Conservation (phyloP, 2,113 vertebrate genomes). For the Myotis lucifugus region DNA sequence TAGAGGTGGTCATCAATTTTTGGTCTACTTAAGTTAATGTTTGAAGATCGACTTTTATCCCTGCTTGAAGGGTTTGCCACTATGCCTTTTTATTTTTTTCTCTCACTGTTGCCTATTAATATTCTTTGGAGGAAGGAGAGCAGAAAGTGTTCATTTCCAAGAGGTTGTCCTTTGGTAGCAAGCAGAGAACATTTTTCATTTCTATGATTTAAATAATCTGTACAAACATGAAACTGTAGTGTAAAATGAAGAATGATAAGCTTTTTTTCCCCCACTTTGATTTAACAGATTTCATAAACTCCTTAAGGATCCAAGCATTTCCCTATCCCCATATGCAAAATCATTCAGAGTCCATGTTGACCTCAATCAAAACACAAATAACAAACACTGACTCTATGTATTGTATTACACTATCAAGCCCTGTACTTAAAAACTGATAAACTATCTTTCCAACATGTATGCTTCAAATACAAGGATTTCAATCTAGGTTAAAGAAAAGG, state of each 20-base stretch:
- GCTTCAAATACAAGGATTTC: constrained; percentile 84
- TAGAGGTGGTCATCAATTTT: constrained; percentile 85
- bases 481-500: constrained; percentile 84
- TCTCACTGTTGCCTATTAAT: constrained; percentile 77
- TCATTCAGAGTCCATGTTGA: constrained; percentile 76
- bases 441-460: constrained; percentile 79
- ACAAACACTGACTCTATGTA: constrained; percentile 65
- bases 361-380: constrained; percentile 78
- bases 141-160: constrained; percentile 84
- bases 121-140: constrained; percentile 87
- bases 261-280: constrained; percentile 75
- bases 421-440: constrained; percentile 79
- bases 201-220: constrained; percentile 81
- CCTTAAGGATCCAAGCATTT: constrained; percentile 78
- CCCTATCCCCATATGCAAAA: constrained; percentile 73
- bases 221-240: constrained; percentile 80
- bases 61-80: constrained; percentile 81
- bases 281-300: constrained; percentile 79
- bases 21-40: constrained; percentile 85
- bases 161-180: constrained; percentile 89
- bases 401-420: constrained; percentile 80
- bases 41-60: constrained; percentile 83
- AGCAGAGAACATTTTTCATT: constrained; percentile 86
- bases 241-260: constrained; percentile 77
- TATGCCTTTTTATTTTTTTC: constrained; percentile 63